A percentile compares a stretch with the other conserved stretches of the same genome.
Conservation (phyloP, 2,888 invertebrate genomes). For the Chironomus tentans region DNA sequence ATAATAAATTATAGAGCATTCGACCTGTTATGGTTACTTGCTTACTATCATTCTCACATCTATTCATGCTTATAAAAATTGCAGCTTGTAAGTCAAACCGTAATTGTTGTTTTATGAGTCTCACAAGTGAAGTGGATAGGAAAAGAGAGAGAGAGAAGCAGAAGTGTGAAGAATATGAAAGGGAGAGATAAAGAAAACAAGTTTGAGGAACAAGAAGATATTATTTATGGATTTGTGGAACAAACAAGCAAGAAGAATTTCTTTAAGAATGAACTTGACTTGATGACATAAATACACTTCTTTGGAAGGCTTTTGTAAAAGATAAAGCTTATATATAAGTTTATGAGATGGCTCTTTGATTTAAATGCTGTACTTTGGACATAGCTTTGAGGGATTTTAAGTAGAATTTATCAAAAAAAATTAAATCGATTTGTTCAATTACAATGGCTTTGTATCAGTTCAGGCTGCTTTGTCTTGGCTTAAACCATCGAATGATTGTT, state of each 20-base stretch:
- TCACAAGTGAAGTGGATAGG: neutral
- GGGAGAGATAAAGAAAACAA: neutral
- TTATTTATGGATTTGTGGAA: neutral
- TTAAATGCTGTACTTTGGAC: too few relatives aligned
- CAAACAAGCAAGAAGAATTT: neutral
- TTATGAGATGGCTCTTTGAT: too few relatives aligned
- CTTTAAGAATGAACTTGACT: neutral
- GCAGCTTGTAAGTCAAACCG: neutral
- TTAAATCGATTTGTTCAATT: too few relatives aligned
- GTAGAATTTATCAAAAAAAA: too few relatives aligned
- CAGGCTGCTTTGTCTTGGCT: too few relatives aligned
- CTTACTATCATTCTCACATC: neutral
- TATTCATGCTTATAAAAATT: neutral
- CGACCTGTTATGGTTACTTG: neutral
- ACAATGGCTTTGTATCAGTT: too few relatives aligned
- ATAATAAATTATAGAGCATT: neutral
- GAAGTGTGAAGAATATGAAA: neutral
- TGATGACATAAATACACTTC: neutral
- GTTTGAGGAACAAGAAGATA: neutral
- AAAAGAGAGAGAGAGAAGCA: neutral
- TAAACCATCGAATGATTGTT: too few relatives aligned
- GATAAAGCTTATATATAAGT: too few relatives aligned
- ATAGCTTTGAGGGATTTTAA: too few relatives aligned
- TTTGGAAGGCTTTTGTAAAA: too few relatives aligned
- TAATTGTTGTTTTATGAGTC: neutral